Evolutionary conservation across 2,888 invertebrate genomes (phyloP).

Genomic region (Chrysotoxum bicinctum): DNA sequence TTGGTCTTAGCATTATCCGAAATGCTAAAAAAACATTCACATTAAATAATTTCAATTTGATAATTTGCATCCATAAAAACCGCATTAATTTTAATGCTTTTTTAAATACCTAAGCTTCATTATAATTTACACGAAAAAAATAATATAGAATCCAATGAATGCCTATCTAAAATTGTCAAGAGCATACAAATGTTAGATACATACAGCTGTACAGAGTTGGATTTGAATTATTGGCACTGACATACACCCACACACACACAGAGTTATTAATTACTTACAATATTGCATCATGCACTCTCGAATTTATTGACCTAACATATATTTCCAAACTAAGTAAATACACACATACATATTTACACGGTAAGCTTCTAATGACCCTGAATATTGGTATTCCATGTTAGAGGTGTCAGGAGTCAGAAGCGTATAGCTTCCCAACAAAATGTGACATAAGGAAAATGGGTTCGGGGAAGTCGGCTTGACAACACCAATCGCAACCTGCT

Average conservation of each 20-base stretch:
- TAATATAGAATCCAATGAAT: neutral
- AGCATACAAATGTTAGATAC: neutral
- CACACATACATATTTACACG: constrained; percentile 9
- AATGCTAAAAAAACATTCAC: neutral
- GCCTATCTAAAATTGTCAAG: constrained; percentile 16
- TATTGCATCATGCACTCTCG: neutral
- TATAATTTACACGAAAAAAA: neutral
- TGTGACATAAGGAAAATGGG: neutral
- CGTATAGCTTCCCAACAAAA: neutral
- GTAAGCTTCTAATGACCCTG: neutral
- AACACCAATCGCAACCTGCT: neutral
- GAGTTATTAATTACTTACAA: neutral
- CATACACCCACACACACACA: neutral
- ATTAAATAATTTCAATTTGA: neutral
- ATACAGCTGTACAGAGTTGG: neutral
- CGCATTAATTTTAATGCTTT: neutral
- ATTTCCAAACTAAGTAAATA: neutral
- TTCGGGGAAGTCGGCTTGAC: neutral
- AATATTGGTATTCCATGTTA: constrained; percentile 5
- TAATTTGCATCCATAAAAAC: neutral
- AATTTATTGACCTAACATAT: constrained; percentile 8
- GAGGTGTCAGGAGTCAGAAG: neutral
- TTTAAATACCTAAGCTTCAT: neutral
- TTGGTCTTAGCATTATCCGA: too few relatives aligned
- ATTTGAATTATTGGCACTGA: neutral